These are phyloP conservation scores for Pionites leucogaster DNA, from an alignment of 2,113 vertebrate species.

Conservation along the genomic window DNA sequence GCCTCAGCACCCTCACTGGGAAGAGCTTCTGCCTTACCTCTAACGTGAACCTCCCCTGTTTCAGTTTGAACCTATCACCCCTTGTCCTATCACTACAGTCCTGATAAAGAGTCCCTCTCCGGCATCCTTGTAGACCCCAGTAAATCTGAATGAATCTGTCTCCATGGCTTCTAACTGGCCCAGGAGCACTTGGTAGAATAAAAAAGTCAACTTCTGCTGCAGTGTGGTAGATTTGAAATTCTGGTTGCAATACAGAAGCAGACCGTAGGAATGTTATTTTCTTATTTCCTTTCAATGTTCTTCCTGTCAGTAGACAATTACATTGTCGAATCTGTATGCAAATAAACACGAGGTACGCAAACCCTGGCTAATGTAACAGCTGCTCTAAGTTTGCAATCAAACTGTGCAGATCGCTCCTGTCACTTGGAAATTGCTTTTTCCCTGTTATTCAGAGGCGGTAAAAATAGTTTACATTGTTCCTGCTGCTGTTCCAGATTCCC, in stretches of 20 bases:
- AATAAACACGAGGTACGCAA: background rate
- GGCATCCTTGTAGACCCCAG: background rate
- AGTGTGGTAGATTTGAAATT: background rate
- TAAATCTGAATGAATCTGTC: background rate
- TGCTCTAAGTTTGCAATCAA: background rate
- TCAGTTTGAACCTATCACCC: background rate
- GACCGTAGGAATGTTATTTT: background rate
- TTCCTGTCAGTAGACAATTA: background rate
- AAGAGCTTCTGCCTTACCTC: background rate
- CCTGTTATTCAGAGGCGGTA: background rate
- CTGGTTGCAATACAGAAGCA: background rate
- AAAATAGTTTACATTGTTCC: background rate
- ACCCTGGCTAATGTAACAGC: background rate
- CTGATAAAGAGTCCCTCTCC: background rate
- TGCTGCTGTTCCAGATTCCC: background rate
- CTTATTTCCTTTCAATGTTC: background rate
- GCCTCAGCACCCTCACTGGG: background rate
- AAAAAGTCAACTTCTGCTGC: background rate
- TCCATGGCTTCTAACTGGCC: background rate
- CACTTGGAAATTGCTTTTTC: background rate
- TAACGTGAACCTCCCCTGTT: background rate
- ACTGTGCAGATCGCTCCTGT: background rate
- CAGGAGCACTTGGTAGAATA: background rate
- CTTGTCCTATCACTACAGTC: background rate
- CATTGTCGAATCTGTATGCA: background rate